Conservation (phyloP, 2,113 vertebrate genomes). For the Chauna torquata region DNA sequence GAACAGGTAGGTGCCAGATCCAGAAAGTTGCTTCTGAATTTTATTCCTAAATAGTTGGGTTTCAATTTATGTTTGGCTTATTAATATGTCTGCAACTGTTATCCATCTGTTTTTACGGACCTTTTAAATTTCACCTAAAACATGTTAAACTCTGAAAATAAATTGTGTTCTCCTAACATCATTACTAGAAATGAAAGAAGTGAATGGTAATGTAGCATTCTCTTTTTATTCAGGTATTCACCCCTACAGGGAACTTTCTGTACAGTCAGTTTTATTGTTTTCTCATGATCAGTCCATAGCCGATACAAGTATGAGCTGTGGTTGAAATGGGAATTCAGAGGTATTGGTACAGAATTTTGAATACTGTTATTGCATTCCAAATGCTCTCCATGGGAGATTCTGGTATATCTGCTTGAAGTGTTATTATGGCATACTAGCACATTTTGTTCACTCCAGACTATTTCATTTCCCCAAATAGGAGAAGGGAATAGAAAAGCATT, state of each 20-base stretch:
- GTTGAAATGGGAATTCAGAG: not conserved
- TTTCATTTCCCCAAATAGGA: not conserved
- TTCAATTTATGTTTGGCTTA: not conserved
- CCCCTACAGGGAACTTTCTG: not conserved
- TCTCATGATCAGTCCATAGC: not conserved
- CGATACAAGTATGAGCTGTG: not conserved
- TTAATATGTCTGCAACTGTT: not conserved
- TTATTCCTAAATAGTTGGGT: not conserved
- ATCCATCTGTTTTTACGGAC: not conserved
- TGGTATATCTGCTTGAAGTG: not conserved
- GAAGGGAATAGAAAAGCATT: not conserved
- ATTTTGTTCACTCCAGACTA: not conserved
- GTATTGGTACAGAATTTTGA: not conserved
- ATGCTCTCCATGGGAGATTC: slow-evolving; percentile 2
- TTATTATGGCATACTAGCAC: not conserved
- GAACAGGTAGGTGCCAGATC: not conserved
- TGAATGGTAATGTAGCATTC: not conserved
- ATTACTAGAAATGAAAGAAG: not conserved
- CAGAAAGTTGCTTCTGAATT: not conserved
- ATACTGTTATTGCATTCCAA: not conserved
- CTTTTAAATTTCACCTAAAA: not conserved
- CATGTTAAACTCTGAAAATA: not conserved
- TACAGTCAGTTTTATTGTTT: not conserved
- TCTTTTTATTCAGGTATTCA: not conserved
- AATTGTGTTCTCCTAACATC: not conserved